Evolutionary conservation across 1,140 invertebrate species (phyloP).

Genomic region (Dendroctonus valens): DNA sequence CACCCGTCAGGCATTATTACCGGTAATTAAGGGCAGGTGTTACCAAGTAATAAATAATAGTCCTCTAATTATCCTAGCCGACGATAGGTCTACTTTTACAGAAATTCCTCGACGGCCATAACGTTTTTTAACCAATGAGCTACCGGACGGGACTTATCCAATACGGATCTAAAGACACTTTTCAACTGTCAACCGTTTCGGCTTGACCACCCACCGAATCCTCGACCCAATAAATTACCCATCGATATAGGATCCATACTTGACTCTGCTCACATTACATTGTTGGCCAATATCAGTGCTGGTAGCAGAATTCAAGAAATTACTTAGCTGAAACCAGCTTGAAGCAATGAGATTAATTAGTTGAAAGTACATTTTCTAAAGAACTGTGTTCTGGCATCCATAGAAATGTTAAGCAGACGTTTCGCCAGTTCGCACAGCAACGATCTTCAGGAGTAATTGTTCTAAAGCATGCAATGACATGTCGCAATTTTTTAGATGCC

Average conservation of each 20-base stretch:
- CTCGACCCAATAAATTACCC: constrained; percentile 43
- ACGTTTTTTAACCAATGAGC: constrained; percentile 40
- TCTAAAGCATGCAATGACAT: too few species aligned
- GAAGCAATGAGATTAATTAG: too few species aligned
- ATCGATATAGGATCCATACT: constrained; percentile 40
- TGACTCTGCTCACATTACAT: not conserved
- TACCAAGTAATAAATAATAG: constrained; percentile 7
- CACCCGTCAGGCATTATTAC: too few species aligned
- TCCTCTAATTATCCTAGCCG: constrained; percentile 1
- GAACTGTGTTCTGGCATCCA: too few species aligned
- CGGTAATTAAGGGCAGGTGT: constrained; percentile 14
- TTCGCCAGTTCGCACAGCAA: too few species aligned
- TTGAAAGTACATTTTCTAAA: too few species aligned
- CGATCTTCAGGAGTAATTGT: too few species aligned
- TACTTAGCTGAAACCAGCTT: too few species aligned
- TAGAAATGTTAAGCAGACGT: too few species aligned
- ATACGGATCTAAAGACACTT: constrained; percentile 46
- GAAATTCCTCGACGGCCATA: constrained; percentile 23
- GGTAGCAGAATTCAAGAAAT: not conserved
- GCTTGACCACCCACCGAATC: constrained; percentile 44
- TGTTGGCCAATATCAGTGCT: not conserved
- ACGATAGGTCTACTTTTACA: constrained; percentile 11
- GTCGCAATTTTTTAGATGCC: too few species aligned
- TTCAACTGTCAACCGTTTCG: constrained; percentile 45
- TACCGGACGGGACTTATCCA: constrained; percentile 46